Base-by-base conservation (phyloP, 1,140 invertebrate genomes). In the Cheumatopsyche charites region DNA sequence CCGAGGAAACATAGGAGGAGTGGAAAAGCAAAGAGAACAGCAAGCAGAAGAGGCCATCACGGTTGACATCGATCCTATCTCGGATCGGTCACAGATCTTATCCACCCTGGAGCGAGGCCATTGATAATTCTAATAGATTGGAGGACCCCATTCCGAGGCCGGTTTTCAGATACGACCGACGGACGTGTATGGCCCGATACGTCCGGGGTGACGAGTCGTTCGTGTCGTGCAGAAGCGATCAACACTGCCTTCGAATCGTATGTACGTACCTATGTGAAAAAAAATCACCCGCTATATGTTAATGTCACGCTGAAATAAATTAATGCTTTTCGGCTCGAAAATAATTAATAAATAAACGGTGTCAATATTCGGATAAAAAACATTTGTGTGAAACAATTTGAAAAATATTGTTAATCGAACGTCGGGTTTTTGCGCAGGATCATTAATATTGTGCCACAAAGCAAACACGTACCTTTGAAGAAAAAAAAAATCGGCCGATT, bases 31-130 rank as follows among this genome's bases (percentile, higher is more conserved):
- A 9, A 2, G 9, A 58, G 21, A 23, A 58, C 23, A 12, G 21
- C 55, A n/a, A 58, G 55, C 19, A 55, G 49, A 3, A 29, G 63
- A 19, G 63, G 42, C 63, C 63, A 66, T 66, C 63, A 66, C 63
- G 63, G 63, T 15, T 66, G 63, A 66, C 63, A 66, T 66, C 45
- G 63, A 66, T 66, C 25, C 42, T 66, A 66, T 66, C 63, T n/a
- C 63, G 42, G 63, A 66, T 66, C 63, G 63, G 63, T 66, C 63
- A 66, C 63, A 66, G 63, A 66, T 66, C 63, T 66, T 66, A 66
- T 66, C 63, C 63, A 15, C 6, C 4, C 15, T 12, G 9, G 29
- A 36, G 29, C 29, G 29, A 9, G 45, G 43, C 45, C 63, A 67
- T 49, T 67, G 63, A 66, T 66, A 66, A 66, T 66, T 45, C 63